phyloP scores from a whole-genome alignment of 2,888 invertebrate genomes.

The Cephus nigrinus region DNA sequence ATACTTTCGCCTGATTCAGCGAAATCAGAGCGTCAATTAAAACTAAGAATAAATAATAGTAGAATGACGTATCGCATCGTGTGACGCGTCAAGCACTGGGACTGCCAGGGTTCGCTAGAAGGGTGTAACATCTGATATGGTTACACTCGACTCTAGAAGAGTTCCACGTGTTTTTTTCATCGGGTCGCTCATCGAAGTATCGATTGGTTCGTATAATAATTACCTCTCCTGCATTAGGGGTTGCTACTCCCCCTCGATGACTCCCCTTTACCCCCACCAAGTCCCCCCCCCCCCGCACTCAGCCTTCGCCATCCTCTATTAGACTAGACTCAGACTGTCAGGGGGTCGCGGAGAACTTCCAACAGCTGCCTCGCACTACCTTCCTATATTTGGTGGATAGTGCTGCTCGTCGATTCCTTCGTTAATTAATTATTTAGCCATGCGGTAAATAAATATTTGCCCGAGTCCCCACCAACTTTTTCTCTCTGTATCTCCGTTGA shows the following conservation, averaged over 20 bases:
- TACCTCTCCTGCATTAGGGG: conserved; percentile 60
- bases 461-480: neutral
- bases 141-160: neutral
- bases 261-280: neutral
- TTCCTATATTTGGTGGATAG: conserved; percentile 37
- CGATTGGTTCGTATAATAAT: conserved; percentile 64
- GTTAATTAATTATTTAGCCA: conserved; percentile 51
- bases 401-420: conserved; percentile 33
- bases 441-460: conserved; percentile 45
- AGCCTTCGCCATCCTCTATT: conserved; percentile 19
- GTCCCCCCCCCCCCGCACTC: conserved; percentile 28
- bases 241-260: conserved; percentile 36
- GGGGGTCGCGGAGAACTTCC: conserved; percentile 13
- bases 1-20: no score
- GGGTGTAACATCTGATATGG: conserved; percentile 4
- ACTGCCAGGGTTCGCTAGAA: neutral
- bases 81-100: neutral
- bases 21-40: neutral
- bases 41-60: neutral
- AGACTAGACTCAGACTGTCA: conserved; percentile 22
- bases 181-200: conserved; percentile 57
- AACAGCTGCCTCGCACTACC: conserved; percentile 44
- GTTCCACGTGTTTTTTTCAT: conserved; percentile 33
- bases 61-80: neutral
- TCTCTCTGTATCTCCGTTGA: neutral